Base-by-base conservation (phyloP, 2,797 vertebrate species). In the Allobates femoralis region DNA sequence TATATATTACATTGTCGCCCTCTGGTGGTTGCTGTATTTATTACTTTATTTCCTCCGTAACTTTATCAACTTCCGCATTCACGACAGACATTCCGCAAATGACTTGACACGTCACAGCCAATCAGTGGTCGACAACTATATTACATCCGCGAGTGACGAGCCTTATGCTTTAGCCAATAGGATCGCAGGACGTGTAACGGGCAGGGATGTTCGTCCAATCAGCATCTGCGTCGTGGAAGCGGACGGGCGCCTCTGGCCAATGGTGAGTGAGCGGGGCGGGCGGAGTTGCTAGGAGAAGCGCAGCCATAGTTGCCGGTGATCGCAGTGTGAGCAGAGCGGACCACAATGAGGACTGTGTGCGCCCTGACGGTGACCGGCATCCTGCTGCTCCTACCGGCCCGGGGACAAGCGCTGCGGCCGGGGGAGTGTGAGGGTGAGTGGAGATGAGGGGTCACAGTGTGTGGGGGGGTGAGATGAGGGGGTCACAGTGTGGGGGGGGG, bases 381-480 rank as follows among this genome's bases (percentile, higher is more conserved):
- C 41, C 92, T 98, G 76, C 90, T 92, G 2, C 90, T 97, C 86
- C 86, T 98, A 50, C 95, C 94, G 0, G 92, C 89, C 30, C 77
- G 88, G 5, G 69, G 88, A 10, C 93, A 91, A 81, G 93, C 95
- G 34, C 91, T 98, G 88, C 95, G 93, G 34, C 95, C 96, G 3
- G 97, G 96, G 78, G 97, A 98, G 0, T 98, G 97, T 91, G 97
- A 98, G 95, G 97, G 97, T 97, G 93, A 93, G 95, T 26, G 18
- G n/a, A 26, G 14, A n/a, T 15, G n/a, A 7, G 6, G 78, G 66
- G 76, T 1, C 28, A n/a, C n/a, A n/a, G n/a, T n/a, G 41, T 46
- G 14, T 28, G n/a, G 37, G 71, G 41, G 14, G 11, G 6, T 8
- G 12, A 28, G n/a, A 5, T 14, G 26, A 28, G n/a, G 23, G 37